Conservation (phyloP, 2,888 invertebrate species). For the Theretra japonica region DNA sequence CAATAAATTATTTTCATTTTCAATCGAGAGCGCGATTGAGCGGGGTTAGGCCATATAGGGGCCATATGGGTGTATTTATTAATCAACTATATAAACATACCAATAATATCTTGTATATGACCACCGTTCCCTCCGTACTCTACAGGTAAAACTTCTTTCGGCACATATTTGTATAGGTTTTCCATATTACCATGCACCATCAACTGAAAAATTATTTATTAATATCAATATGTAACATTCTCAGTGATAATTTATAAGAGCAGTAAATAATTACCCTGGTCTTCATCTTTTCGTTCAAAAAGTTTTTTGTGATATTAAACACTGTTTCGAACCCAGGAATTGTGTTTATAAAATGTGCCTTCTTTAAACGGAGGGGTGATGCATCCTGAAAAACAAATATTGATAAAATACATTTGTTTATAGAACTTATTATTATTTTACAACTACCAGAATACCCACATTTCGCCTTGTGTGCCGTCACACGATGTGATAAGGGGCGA, state of each 20-base stretch:
- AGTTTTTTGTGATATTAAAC: constrained; percentile 73
- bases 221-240: constrained; percentile 20
- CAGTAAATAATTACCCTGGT: constrained; percentile 68
- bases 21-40: too few species aligned
- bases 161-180: constrained; percentile 81
- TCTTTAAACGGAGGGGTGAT: constrained; percentile 82
- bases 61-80: too few species aligned
- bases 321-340: constrained; percentile 78
- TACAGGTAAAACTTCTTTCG: constrained; percentile 82
- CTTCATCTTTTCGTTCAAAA: constrained; percentile 81
- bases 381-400: constrained; percentile 72
- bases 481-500: too few species aligned
- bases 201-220: constrained; percentile 32
- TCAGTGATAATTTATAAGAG: neutral
- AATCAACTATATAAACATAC: constrained; percentile 56
- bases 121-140: constrained; percentile 87
- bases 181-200: constrained; percentile 57
- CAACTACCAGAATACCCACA: too few species aligned
- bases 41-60: too few species aligned
- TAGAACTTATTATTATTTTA: too few species aligned
- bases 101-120: constrained; percentile 73
- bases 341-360: constrained; percentile 78
- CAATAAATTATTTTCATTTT: too few species aligned
- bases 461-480: too few species aligned
- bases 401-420: neutral